Conservation (phyloP, 2,888 invertebrate genomes). For the Eupithecia pulchellata region DNA sequence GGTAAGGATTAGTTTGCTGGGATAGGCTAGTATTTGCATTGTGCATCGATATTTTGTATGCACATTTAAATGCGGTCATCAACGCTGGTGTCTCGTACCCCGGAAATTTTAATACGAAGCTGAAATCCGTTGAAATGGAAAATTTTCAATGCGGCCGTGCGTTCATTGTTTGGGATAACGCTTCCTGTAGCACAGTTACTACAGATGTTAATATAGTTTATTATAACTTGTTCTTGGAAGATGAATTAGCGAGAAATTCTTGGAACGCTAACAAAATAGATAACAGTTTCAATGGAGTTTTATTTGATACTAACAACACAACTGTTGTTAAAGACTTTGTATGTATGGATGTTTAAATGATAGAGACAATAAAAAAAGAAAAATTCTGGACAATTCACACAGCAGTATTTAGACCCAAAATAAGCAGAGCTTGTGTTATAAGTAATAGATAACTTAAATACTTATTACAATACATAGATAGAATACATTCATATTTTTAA, state of each 20-base stretch:
- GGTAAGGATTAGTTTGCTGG: constrained; percentile 50
- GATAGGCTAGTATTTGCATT: constrained; percentile 73
- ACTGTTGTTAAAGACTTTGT: neutral
- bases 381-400: too few relatives aligned
- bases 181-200: constrained; percentile 41
- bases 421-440: too few relatives aligned
- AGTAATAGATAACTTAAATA: too few relatives aligned
- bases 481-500: too few relatives aligned
- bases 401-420: too few relatives aligned
- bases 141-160: constrained; percentile 58
- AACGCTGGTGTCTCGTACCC: constrained; percentile 60
- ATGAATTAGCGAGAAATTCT: constrained; percentile 25
- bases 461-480: too few relatives aligned
- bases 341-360: neutral
- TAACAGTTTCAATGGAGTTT: constrained; percentile 16
- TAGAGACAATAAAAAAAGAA: too few relatives aligned
- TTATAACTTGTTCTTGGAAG: constrained; percentile 29
- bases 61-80: constrained; percentile 83
- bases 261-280: constrained; percentile 12
- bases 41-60: constrained; percentile 82
- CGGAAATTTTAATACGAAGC: constrained; percentile 66
- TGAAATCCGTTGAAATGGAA: constrained; percentile 64
- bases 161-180: constrained; percentile 49
- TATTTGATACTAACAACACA: constrained; percentile 9
- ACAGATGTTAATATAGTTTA: constrained; percentile 22